Evolutionary conservation across 2,113 vertebrate species (phyloP).

Genomic region (Gallinago jamesoni): DNA sequence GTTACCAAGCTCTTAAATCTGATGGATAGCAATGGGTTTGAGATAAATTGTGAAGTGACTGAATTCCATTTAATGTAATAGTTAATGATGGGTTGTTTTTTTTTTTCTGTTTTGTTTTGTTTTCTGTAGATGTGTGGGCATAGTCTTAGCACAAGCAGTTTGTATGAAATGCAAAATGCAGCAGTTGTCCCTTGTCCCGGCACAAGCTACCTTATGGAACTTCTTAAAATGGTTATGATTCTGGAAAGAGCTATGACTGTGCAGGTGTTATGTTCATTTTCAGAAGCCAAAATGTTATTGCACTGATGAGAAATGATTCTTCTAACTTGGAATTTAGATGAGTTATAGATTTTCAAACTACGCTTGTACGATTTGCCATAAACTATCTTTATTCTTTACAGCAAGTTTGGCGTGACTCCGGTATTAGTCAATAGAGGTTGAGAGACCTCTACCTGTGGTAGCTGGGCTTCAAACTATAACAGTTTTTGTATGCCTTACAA

Average conservation of each 20-base stretch:
- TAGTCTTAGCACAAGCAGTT: not conserved
- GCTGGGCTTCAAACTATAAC: not conserved
- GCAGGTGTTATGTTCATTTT: not conserved
- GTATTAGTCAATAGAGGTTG: not conserved
- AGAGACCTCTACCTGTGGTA: not conserved
- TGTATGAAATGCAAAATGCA: not conserved
- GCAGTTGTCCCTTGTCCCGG: slow-evolving; percentile 18
- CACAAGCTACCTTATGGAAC: not conserved
- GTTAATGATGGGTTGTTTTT: not conserved
- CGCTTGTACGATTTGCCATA: not conserved
- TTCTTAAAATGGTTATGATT: not conserved
- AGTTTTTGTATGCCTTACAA: not conserved
- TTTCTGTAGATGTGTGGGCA: not conserved
- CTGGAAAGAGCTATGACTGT: not conserved
- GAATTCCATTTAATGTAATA: not conserved
- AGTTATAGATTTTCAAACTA: not conserved
- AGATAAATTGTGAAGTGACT: not conserved
- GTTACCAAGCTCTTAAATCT: not conserved
- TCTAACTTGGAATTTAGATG: not conserved
- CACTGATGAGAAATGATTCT: not conserved
- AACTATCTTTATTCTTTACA: not conserved
- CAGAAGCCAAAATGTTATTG: not conserved
- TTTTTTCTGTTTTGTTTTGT: not conserved
- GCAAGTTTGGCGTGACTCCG: not conserved
- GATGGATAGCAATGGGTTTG: not conserved